These are phyloP conservation scores for Enteromius treurensis DNA, from an alignment of 2,797 vertebrate species.

Conservation along the genomic window DNA sequence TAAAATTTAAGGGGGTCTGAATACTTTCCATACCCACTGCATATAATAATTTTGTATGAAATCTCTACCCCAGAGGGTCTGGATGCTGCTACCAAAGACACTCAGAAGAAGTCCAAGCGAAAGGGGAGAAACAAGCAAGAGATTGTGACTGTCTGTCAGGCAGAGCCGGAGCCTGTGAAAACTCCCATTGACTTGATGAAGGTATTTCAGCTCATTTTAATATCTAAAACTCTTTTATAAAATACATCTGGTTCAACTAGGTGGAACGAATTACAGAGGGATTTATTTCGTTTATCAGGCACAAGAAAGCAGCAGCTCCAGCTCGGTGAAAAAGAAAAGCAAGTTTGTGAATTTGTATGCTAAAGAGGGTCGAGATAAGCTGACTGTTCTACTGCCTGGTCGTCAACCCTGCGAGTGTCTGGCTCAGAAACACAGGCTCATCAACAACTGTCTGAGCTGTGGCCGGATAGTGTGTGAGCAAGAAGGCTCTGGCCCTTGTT, in stretches of 20 bases:
- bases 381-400: constrained; percentile 88
- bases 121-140: constrained; percentile 96
- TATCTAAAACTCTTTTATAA: too few species aligned
- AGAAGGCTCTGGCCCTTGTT: constrained; percentile 93
- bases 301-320: constrained; percentile 77
- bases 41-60: too few species aligned
- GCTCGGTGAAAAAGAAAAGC: constrained; percentile 87
- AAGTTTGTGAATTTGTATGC: constrained; percentile 91
- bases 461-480: constrained; percentile 96
- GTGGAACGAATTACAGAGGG: neutral
- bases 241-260: neutral
- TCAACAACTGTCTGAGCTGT: constrained; percentile 95
- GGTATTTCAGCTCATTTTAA: constrained; percentile 69
- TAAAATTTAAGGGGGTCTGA: too few species aligned
- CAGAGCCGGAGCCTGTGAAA: constrained; percentile 83
- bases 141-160: constrained; percentile 63
- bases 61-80: constrained; percentile 66
- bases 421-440: constrained; percentile 93
- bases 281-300: constrained; percentile 70
- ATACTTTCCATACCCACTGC: too few species aligned
- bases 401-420: constrained; percentile 91
- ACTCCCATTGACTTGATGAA: constrained; percentile 94
- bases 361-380: constrained; percentile 90
- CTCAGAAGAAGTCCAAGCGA: constrained; percentile 85
- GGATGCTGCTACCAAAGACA: constrained; percentile 78